These are phyloP conservation scores for Calypte anna DNA, from an alignment of 2,113 vertebrate species.

Conservation along the genomic window DNA sequence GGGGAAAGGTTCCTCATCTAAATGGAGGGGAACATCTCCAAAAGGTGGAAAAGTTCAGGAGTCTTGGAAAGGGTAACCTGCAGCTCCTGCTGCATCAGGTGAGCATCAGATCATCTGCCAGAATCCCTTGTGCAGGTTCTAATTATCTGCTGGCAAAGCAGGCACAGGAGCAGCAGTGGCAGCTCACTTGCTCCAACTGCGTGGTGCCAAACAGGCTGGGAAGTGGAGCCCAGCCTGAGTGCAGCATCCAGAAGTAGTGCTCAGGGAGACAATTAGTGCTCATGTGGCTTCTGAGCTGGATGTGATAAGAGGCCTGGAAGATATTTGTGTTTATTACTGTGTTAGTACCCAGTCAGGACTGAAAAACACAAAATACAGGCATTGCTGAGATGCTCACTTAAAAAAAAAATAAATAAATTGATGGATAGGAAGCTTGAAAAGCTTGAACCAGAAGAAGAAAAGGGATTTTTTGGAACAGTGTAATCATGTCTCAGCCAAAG, in stretches of 20 bases:
- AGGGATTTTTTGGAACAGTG: neutral
- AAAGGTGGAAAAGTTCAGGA: neutral
- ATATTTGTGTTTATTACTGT: neutral
- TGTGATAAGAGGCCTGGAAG: neutral
- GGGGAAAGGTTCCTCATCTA: neutral
- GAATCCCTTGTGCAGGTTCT: neutral
- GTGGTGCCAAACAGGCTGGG: neutral
- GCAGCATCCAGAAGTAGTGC: neutral
- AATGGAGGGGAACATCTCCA: fast-evolving
- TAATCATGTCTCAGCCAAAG: neutral
- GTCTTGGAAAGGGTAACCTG: neutral
- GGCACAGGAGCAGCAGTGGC: neutral
- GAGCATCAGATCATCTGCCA: neutral
- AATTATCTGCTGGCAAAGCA: neutral
- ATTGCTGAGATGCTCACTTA: fast-evolving
- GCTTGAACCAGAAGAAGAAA: neutral
- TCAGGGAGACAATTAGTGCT: neutral
- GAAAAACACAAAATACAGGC: neutral
- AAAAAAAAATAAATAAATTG: neutral
- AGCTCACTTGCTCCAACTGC: neutral
- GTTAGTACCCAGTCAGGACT: neutral
- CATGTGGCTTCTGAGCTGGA: neutral
- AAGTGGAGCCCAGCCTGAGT: neutral
- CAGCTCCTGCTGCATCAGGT: neutral
- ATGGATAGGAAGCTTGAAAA: neutral